Evolutionary conservation across 2,797 vertebrate genomes (phyloP).

Genomic region (Mus spretus): DNA sequence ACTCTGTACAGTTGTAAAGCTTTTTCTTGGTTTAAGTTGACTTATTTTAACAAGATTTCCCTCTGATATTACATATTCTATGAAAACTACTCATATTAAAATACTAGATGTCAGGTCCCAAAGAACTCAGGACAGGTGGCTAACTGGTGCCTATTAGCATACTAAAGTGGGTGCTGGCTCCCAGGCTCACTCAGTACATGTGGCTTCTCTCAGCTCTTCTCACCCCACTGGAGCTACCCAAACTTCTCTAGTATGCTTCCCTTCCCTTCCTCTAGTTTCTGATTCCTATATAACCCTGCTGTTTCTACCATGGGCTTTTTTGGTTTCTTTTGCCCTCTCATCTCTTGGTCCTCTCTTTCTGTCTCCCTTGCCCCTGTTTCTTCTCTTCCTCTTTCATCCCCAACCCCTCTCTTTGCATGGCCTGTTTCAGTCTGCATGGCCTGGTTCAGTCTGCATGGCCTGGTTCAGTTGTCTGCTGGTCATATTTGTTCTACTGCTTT

Average conservation of each 20-base stretch:
- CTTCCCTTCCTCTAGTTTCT: not conserved
- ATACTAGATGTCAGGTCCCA: not conserved
- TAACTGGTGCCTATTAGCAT: not conserved
- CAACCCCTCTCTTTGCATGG: not conserved
- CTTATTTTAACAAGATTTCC: slow-evolving; percentile 43
- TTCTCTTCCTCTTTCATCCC: not conserved
- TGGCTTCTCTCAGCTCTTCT: not conserved
- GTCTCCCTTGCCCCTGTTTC: not conserved
- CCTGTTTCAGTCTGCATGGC: not conserved
- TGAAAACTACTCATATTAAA: not conserved
- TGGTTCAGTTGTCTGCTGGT: too few relatives aligned
- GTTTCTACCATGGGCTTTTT: not conserved
- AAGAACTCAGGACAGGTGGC: not conserved
- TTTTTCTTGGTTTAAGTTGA: slow-evolving; percentile 25
- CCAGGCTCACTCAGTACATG: not conserved
- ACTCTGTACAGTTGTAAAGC: not conserved
- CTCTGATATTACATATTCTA: not conserved
- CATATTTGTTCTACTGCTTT: not conserved
- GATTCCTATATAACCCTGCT: not conserved
- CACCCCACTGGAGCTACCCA: not conserved
- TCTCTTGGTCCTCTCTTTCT: not conserved
- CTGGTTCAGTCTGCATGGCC: not conserved
- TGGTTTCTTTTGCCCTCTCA: not conserved
- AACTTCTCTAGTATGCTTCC: too few relatives aligned
- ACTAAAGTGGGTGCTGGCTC: not conserved